Evolutionary conservation across 92 coral and sea anemone species (phyloP), one percentile per base, ranked within the genome.

Genomic region (Scolanthus callimorphus): DNA sequence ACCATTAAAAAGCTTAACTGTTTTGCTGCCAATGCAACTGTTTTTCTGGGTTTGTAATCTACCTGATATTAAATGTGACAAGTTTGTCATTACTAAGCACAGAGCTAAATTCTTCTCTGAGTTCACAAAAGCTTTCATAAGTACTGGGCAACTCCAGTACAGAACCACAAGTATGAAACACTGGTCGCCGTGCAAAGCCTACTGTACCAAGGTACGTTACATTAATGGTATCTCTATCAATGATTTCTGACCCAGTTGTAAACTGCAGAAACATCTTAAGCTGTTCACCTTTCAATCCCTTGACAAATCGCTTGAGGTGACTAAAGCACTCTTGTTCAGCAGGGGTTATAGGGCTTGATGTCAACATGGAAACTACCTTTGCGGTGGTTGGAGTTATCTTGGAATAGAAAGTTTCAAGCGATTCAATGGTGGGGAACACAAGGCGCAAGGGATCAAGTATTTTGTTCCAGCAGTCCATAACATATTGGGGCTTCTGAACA

Each of bases 161-260:
- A 20, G 76, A 70, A 19, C 68, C 66, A 67, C 76, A 76, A 15
- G 83, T 67, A 63, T 57, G 76, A 12, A 63, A 57, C 51, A 77
- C 52, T n/a, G n/a, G n/a, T n/a, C n/a, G n/a, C n/a, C n/a, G n/a
- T n/a, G n/a, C n/a, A n/a, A n/a, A n/a, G 28, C 74, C 81, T 48
- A 65, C 74, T 17, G 56, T 23, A 23, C 65, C 44, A n/a, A 57
- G 46, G 54, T 58, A 59, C 11, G 59, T 69, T 29, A 74, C 63
- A 46, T 28, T 55, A 53, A 77, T 50, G 54, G 43, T 52, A 26
- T 77, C 77, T 68, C 70, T 68, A 29, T 45, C 55, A 49, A 77
- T 67, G 1, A 57, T 57, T 25, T 67, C 59, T 37, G 69, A 66
- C 20, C 76, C 82, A 43, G 82, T 67, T 37, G 61, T 44, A 58